phyloP scores from a whole-genome alignment of 2,797 vertebrate genomes.

The Dromococcyx pavoninus region DNA sequence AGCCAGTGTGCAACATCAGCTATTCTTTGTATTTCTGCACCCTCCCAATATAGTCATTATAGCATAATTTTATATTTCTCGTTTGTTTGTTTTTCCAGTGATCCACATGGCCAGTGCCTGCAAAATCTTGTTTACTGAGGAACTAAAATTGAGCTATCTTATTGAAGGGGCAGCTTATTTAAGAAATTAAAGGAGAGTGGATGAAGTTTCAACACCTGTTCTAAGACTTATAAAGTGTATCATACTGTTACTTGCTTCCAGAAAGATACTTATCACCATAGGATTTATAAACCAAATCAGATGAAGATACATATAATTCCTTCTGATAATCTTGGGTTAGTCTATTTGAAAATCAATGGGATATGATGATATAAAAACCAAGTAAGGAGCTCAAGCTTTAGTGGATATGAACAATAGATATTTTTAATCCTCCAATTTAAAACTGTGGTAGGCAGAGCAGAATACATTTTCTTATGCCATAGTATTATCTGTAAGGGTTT shows the following conservation, averaged over 20 bases:
- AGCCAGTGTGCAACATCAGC: background rate
- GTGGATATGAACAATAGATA: background rate
- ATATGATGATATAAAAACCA: background rate
- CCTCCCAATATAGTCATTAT: background rate
- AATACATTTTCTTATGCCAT: background rate
- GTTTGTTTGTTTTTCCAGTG: background rate
- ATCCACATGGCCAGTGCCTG: background rate
- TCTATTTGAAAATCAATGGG: background rate
- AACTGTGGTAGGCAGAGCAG: background rate
- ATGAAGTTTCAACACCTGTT: background rate
- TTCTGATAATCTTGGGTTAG: background rate
- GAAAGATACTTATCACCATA: background rate
- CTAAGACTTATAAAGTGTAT: background rate
- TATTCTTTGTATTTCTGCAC: background rate
- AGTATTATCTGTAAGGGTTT: background rate
- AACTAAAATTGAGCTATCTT: background rate
- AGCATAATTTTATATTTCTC: background rate
- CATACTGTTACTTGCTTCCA: background rate
- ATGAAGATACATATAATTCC: background rate
- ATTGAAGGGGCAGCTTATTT: background rate
- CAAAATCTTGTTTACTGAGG: background rate
- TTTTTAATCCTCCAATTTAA: background rate
- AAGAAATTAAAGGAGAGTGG: background rate
- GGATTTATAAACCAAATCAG: background rate
- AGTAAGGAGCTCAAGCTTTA: background rate